These are phyloP conservation scores for Oasisia sp. DNA, from an alignment of 2,888 invertebrate species.

Conservation along the genomic window DNA sequence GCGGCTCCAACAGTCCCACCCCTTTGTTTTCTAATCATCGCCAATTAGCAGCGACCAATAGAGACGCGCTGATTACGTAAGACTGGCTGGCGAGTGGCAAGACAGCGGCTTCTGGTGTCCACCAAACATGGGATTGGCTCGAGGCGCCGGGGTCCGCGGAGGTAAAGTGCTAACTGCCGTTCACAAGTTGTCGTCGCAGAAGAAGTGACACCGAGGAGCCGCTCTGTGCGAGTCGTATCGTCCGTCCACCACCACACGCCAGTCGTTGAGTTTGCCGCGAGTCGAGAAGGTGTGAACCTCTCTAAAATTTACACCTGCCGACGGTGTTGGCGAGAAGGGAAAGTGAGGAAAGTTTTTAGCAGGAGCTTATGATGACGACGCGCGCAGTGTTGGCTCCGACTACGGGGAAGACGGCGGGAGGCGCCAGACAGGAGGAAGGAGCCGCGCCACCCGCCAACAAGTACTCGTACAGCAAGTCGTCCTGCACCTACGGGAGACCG, in stretches of 20 bases:
- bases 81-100: not conserved
- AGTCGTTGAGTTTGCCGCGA: not conserved
- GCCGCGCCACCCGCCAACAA: not conserved
- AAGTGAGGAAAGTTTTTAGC: not conserved
- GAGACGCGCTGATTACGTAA: not conserved
- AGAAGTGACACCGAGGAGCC: not conserved
- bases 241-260: not conserved
- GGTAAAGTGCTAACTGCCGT: constrained; percentile 13
- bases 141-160: not conserved
- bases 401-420: not conserved
- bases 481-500: not conserved
- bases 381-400: not conserved
- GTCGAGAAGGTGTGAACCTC: not conserved
- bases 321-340: not conserved
- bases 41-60: not conserved
- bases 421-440: not conserved
- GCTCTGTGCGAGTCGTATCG: not conserved
- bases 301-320: not conserved
- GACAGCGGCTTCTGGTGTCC: not conserved
- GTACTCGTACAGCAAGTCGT: not conserved
- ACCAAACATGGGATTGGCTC: not conserved
- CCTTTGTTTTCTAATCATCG: constrained; percentile 12
- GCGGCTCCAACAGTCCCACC: not conserved
- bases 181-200: not conserved
- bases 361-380: not conserved